Evolutionary conservation across 1,140 invertebrate species (phyloP), one percentile per base, ranked within the genome.

Genomic region (Drosophila parabipectinata): DNA sequence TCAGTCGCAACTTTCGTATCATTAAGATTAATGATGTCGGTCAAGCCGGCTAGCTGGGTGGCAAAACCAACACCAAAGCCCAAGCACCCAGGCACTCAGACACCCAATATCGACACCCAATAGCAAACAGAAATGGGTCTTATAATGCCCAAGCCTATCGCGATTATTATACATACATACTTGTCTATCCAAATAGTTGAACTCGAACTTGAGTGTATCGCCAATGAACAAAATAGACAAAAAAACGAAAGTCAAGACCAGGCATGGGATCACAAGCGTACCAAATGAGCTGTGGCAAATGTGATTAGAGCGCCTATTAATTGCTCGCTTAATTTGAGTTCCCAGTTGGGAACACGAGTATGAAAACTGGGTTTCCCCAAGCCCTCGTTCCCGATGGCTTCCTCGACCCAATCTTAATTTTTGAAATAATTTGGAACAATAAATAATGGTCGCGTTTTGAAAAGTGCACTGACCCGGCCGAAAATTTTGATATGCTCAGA

Each of bases 11-110:
- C 61, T 82, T 73, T 88, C 75, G 79, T 82, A 88, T 88, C 83
- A 88, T 88, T 88, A 88, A 88, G 83, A 88, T 88, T 88, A 88
- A 88, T 88, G 83, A 88, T 79, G 56, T 48, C 64, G 74, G 45
- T 63, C 82, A 41, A 61, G 74, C 62, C 81, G 82, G 34, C 34
- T 5, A 37, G 74, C 59, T 87, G 82, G 79, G 77, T 85, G 82
- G 78, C 82, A 81, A 74, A 63, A 56, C 41, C 57, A 59, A 62
- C 44, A 54, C 30, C 60, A 62, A 77, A 39, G 48, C 21, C 69
- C 41, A 54, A 63, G 45, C 62, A 37, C 34, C 24, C 9, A 8
- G 8, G 4, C 21, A 50, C 18, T 9, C 26, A 28, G 26, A 28
- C 26, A 28, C 26, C 26, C 26, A 28, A 28, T 28, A 28, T 28